Evolutionary conservation across 1,140 invertebrate genomes (phyloP).

Genomic region (Zaprionus lachaisei): DNA sequence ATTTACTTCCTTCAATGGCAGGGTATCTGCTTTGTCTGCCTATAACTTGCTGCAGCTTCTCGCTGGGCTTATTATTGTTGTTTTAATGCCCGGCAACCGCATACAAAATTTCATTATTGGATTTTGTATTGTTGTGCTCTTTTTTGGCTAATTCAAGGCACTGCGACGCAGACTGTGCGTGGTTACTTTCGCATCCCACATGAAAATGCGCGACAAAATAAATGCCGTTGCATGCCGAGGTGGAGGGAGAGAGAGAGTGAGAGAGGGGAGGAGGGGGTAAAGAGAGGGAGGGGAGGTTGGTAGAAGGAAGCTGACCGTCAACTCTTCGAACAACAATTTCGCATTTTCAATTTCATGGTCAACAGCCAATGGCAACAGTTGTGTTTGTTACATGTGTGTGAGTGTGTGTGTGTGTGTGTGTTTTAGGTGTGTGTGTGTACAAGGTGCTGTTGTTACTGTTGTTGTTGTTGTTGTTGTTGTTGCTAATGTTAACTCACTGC

Average conservation of each 20-base stretch:
- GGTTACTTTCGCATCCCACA: constrained; percentile 41
- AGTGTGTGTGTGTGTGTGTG: neutral
- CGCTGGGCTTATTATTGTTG: neutral
- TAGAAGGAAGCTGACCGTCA: constrained; percentile 50
- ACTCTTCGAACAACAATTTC: constrained; percentile 54
- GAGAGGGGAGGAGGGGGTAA: neutral
- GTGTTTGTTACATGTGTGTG: neutral
- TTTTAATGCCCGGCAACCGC: constrained; percentile 7
- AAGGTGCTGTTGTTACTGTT: constrained; percentile 6
- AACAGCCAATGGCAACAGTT: constrained; percentile 71
- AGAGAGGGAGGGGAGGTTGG: neutral
- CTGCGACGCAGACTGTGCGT: constrained; percentile 20
- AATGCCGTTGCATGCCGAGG: constrained; percentile 10
- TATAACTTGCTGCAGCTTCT: neutral
- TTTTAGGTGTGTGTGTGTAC: neutral
- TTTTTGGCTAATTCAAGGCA: constrained; percentile 44
- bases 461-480: constrained; percentile 31
- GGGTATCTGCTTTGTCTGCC: neutral
- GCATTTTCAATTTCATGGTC: constrained; percentile 78
- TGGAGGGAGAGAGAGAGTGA: neutral
- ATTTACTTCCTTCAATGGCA: neutral
- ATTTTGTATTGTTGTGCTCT: neutral
- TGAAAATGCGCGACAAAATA: constrained; percentile 48
- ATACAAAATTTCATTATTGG: constrained; percentile 19
- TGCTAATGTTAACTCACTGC: constrained; percentile 46